Evolutionary conservation across 1,140 invertebrate species (phyloP).

Genomic region (Drosophila pallidifrons): DNA sequence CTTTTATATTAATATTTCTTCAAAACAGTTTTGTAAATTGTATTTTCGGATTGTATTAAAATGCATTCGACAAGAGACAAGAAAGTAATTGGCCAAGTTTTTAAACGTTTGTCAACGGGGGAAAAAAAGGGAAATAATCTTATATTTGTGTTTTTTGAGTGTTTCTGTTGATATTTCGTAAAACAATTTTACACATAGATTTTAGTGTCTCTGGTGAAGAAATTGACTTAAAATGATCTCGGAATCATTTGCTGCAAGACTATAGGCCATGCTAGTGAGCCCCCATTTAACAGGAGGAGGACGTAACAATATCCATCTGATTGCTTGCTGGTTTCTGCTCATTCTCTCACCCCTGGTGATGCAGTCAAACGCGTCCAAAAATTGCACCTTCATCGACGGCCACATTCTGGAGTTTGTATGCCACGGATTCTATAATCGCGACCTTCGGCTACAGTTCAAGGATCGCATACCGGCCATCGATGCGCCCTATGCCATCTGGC

Average conservation of each 20-base stretch:
- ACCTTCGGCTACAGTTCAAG: slow-evolving; percentile 49
- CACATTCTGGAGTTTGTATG: slow-evolving; percentile 61
- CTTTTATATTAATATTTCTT: too few relatives aligned
- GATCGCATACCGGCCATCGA: slow-evolving; percentile 56
- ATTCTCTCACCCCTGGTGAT: slow-evolving; percentile 16
- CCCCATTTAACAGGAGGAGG: slow-evolving; percentile 54
- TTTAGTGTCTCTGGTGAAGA: slow-evolving; percentile 40
- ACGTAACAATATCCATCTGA: slow-evolving; percentile 59
- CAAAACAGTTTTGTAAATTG: too few relatives aligned
- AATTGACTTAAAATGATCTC: slow-evolving; percentile 70
- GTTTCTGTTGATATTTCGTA: neutral
- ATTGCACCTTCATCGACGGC: slow-evolving; percentile 64
- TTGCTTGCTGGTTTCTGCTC: slow-evolving; percentile 48
- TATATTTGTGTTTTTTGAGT: neutral
- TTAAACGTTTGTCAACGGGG: neutral
- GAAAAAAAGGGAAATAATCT: neutral
- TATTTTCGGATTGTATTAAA: too few relatives aligned
- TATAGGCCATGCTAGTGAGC: slow-evolving; percentile 76
- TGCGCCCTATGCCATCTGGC: slow-evolving; percentile 66
- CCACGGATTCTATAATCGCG: slow-evolving; percentile 43
- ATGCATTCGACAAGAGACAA: too few relatives aligned
- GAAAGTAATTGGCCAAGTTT: too few relatives aligned
- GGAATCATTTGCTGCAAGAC: slow-evolving; percentile 60
- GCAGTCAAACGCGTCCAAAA: slow-evolving; percentile 6
- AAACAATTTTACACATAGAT: slow-evolving; percentile 29